These are phyloP conservation scores for Spilogale gracilis DNA, from an alignment of 2,113 vertebrate genomes.

Conservation along the genomic window DNA sequence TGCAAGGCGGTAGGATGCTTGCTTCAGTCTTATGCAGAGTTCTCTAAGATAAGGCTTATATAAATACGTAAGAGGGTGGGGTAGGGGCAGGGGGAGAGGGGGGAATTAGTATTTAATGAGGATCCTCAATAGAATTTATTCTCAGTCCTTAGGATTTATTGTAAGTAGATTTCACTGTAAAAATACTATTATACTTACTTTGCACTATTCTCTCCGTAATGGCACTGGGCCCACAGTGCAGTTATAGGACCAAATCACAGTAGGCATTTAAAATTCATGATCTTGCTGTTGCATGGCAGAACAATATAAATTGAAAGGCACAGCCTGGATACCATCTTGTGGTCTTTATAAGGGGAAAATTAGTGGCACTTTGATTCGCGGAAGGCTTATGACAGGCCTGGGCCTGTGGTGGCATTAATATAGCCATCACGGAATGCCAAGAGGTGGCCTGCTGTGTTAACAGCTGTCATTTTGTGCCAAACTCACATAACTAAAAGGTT, in stretches of 20 bases:
- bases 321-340: slow-evolving; percentile 81
- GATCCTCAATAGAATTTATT: slow-evolving; percentile 56
- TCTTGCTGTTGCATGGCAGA: slow-evolving; percentile 64
- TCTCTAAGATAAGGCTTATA: slow-evolving; percentile 52
- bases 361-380: slow-evolving; percentile 77
- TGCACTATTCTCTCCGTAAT: slow-evolving; percentile 37
- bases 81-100: background rate
- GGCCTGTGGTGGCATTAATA: slow-evolving; percentile 80
- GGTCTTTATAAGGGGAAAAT: slow-evolving; percentile 80
- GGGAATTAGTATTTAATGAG: slow-evolving; percentile 67
- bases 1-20: background rate
- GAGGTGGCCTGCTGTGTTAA: slow-evolving; percentile 81
- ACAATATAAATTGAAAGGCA: slow-evolving; percentile 81
- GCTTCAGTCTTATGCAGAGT: background rate
- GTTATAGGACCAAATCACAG: slow-evolving; percentile 77
- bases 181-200: slow-evolving; percentile 69
- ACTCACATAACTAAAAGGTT: slow-evolving; percentile 81
- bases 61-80: background rate
- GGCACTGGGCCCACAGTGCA: slow-evolving; percentile 53
- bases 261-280: slow-evolving; percentile 80
- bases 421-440: slow-evolving; percentile 82
- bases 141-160: slow-evolving; percentile 58
- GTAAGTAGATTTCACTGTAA: slow-evolving; percentile 68
- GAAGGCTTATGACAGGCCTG: slow-evolving; percentile 78
- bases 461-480: slow-evolving; percentile 81